Percentiles rank a stretch among this genome's conserved stretches.
Evolutionary conservation across 2,888 invertebrate genomes (phyloP).

Genomic region (Apamea epomidion): DNA sequence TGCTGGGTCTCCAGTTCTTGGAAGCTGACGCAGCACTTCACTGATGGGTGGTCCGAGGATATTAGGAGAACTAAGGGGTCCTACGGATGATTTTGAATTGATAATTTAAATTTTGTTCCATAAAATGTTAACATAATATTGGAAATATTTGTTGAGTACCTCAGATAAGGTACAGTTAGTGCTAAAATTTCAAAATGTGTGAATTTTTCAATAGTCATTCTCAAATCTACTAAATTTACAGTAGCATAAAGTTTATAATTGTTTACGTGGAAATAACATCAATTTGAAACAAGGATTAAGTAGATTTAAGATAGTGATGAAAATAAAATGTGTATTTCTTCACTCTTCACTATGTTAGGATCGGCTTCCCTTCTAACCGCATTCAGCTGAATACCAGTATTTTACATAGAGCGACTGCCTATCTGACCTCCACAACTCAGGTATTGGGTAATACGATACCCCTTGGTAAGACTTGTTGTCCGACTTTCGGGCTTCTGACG

Average conservation of each 20-base stretch:
- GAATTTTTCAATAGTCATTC: background rate
- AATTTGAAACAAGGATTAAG: background rate
- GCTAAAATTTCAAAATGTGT: too few relatives aligned
- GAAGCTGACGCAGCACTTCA: constrained; percentile 89
- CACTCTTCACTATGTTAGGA: too few relatives aligned
- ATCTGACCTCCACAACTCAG: too few relatives aligned
- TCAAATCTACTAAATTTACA: background rate
- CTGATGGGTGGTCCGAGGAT: constrained; percentile 88
- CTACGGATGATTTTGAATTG: constrained; percentile 69
- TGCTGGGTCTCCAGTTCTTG: constrained; percentile 87
- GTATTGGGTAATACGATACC: too few relatives aligned
- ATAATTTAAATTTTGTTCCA: background rate
- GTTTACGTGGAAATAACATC: background rate
- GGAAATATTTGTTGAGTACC: background rate
- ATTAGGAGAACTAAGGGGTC: constrained; percentile 89
- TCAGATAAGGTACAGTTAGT: background rate
- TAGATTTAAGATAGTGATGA: background rate
- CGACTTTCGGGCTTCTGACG: too few relatives aligned
- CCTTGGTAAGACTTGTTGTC: too few relatives aligned
- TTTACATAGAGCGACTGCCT: too few relatives aligned
- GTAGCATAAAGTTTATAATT: background rate
- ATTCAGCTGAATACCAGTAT: too few relatives aligned
- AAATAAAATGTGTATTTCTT: background rate
- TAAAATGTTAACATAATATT: too few relatives aligned
- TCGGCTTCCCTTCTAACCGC: too few relatives aligned